phyloP scores from a whole-genome alignment of 2,113 vertebrate genomes.

The Clarias magur region DNA sequence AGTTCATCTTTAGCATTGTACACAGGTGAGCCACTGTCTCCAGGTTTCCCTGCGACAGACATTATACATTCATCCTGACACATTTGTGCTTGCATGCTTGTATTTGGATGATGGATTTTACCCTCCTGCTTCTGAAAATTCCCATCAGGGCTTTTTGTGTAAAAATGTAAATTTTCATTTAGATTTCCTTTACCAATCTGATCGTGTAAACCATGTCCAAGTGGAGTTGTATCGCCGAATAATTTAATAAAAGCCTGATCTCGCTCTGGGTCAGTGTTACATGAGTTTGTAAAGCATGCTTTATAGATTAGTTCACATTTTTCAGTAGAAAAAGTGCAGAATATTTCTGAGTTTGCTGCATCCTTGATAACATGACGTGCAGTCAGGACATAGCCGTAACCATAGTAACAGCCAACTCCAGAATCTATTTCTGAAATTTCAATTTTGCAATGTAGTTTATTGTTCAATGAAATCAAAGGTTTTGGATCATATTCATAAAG shows the following conservation, averaged over 20 bases:
- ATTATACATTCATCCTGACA: not conserved
- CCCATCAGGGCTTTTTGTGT: not conserved
- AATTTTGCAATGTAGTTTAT: no score
- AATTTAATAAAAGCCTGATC: slow-evolving; percentile 34
- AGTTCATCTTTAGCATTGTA: not conserved
- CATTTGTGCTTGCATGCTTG: not conserved
- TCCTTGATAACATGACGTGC: not conserved
- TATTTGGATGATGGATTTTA: not conserved
- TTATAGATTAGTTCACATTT: slow-evolving; percentile 4
- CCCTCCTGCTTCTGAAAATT: slow-evolving; percentile 3
- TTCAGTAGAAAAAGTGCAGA: slow-evolving; percentile 3
- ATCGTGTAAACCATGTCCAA: not conserved
- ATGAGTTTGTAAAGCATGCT: not conserved
- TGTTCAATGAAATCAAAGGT: no score
- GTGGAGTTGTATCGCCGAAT: not conserved
- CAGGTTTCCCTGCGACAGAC: slow-evolving; percentile 5
- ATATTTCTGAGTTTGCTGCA: not conserved
- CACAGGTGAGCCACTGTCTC: slow-evolving; percentile 44
- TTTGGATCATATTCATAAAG: no score
- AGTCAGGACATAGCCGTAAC: no score
- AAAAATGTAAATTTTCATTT: not conserved
- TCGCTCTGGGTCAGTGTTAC: not conserved
- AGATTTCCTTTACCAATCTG: not conserved
- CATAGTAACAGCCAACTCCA: no score
- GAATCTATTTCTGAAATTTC: no score